These are phyloP conservation scores for Atherix ibis DNA, from an alignment of 2,888 invertebrate species.

Conservation along the genomic window DNA sequence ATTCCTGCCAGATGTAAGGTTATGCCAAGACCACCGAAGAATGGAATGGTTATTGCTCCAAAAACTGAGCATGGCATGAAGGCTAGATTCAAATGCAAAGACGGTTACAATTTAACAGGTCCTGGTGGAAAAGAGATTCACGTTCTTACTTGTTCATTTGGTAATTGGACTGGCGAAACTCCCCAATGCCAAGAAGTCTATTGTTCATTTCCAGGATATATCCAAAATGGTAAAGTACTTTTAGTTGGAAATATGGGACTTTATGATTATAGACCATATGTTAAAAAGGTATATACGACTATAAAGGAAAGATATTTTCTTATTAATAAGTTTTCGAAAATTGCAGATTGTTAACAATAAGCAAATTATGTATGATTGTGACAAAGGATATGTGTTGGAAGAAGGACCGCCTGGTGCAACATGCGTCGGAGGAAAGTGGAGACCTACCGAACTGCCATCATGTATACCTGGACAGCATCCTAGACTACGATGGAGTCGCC, in stretches of 20 bases:
- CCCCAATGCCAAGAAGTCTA: conserved; percentile 82
- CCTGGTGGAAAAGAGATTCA: conserved; percentile 40
- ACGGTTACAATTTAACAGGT: conserved; percentile 74
- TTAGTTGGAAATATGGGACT: conserved; percentile 91
- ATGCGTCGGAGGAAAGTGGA: conserved; percentile 88
- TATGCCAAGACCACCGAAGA: conserved; percentile 71
- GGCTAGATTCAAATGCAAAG: conserved; percentile 84
- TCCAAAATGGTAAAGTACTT: conserved; percentile 77
- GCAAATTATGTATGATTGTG: conserved; percentile 91
- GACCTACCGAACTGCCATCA: conserved; percentile 70
- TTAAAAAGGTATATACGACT: conserved; percentile 50
- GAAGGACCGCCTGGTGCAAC: conserved; percentile 88
- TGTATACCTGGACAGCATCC: conserved; percentile 80
- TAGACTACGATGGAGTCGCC: conserved; percentile 62
- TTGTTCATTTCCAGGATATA: conserved; percentile 83
- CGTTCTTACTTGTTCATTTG: conserved; percentile 77
- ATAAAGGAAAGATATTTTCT: too few species aligned
- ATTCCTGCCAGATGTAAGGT: conserved; percentile 68
- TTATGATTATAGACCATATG: conserved; percentile 89
- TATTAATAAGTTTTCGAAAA: too few species aligned
- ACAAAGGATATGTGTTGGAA: conserved; percentile 73
- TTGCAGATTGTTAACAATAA: conserved; percentile 64
- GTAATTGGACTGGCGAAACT: conserved; percentile 82
- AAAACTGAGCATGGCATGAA: conserved; percentile 95
- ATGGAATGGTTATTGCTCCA: conserved; percentile 93